Evolutionary conservation across 2,797 vertebrate genomes (phyloP), one percentile per base, ranked within the genome.

Genomic region (Lagorchestes hirsutus): DNA sequence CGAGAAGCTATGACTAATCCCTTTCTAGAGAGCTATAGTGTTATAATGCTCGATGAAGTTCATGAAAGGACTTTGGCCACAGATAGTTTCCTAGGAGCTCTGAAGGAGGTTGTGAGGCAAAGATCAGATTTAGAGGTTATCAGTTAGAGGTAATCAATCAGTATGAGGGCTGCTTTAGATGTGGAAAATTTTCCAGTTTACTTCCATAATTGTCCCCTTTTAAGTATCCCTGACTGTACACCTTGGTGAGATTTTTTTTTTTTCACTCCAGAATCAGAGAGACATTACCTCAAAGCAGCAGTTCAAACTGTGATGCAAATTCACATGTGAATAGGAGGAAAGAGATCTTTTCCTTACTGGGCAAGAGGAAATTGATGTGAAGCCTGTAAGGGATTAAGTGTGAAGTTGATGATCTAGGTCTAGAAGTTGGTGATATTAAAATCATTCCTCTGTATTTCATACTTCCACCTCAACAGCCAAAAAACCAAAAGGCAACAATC

Each of bases 361-460:
- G 97, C 99, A 99, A 98, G 99, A 99, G 99, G 99, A 99, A 99
- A 99, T 99, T 92, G 99, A 99, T 97, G 50, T 52, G 99, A 99
- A 98, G 99, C 99, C 59, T 99, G 99, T 98, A 99, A 99, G 98
- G 99, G 99, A 97, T 99, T 99, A 99, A 99, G 97, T 99, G 99
- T 46, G 99, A 99, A 98, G 99, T 99, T 18, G 99, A 99, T 97
- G 99, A 99, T 98, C 99, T 99, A 46, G 99, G 99, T 58, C 99
- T 99, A 92, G 99, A 99, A 98, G 99, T 99, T 96, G 99, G 99
- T 94, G 99, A 99, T 97, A 99, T 99, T 98, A 99, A 99, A 99
- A 99, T 99, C 99, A 99, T 99, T 99, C 99, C 99, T n/a, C 98
- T 99, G 91, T 99, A 99, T 98, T 99, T 99, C 62, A 99, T 99